phyloP scores from a whole-genome alignment of 2,113 vertebrate species.

The Serilophus lunatus region DNA sequence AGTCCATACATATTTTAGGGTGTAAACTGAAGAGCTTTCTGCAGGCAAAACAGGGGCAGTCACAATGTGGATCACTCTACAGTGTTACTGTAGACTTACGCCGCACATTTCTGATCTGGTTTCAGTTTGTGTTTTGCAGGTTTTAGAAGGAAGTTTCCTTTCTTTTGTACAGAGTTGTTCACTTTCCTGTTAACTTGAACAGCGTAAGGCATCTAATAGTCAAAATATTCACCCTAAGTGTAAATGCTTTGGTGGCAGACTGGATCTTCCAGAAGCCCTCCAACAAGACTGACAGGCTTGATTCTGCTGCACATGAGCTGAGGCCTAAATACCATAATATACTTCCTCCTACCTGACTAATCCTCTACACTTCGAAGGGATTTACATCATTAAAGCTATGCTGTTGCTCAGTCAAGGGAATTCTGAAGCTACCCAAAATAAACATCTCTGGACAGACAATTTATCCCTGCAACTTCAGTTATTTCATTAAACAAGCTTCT shows the following conservation, averaged over 20 bases:
- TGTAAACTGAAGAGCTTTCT: background rate
- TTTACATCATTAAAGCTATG: background rate
- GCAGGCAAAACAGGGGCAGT: background rate
- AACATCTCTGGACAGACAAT: background rate
- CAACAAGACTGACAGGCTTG: background rate
- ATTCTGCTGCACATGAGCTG: background rate
- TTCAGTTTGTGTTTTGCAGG: background rate
- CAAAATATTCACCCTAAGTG: background rate
- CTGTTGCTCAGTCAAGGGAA: background rate
- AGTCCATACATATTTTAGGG: background rate
- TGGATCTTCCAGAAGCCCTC: background rate
- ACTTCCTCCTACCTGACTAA: background rate
- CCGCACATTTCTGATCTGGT: background rate
- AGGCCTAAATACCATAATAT: background rate
- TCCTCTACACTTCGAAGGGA: background rate
- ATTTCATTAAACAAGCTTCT: background rate
- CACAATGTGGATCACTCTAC: background rate
- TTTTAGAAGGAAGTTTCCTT: background rate
- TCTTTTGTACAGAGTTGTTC: background rate
- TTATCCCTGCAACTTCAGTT: background rate
- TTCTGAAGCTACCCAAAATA: background rate
- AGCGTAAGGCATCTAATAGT: background rate
- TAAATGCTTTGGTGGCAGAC: background rate
- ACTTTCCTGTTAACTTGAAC: background rate
- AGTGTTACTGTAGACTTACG: background rate